Evolutionary conservation across 2,888 invertebrate genomes (phyloP), one percentile per base, ranked within the genome.

Genomic region (Caenorhabditis sulstoni): DNA sequence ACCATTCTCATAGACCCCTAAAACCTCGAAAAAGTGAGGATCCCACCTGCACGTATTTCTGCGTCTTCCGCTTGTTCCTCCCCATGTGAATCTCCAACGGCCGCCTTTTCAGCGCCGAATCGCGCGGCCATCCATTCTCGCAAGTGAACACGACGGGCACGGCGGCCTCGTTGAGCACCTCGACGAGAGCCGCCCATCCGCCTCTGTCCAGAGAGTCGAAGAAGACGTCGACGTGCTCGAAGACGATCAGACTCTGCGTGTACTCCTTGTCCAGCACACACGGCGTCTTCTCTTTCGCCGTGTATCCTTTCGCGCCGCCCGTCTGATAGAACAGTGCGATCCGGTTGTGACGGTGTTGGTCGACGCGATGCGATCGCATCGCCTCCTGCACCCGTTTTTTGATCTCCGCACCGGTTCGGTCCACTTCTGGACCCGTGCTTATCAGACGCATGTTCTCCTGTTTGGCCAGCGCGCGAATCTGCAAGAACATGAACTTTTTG

Each of bases 181-280:
- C 78, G 22, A 73, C 4, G 8, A 78, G 45, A 11, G 55, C 67
- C n/a, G 50, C 16, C 11, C 52, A 9, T 0, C 53, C 71, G 44
- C 50, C 12, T 14, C 62, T 49, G 62, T 78, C 78, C 9, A 57
- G 23, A 5, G 41, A 12, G 3, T 73, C 78, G 20, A 78, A 78
- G 16, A 78, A 73, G 16, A 78, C 71, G 45, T 78, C 78, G 16
- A 78, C 78, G 20, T 78, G 71, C 44, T 78, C 78, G 23, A 78
- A 61, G 9, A 78, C 78, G 1, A 78, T 45, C 29, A 78, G 49
- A 16, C 66, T 61, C 20, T 78, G 78, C 11, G 44, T 37, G 44
- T 29, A 71, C 1, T 58, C 59, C 35, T 68, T 58, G 29, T 29
- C 29, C 4, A 29, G 29, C 29, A 29, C 29, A 29, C 29, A 29